phyloP scores from a whole-genome alignment of 1,140 invertebrate genomes.

The Lucilia sericata region DNA sequence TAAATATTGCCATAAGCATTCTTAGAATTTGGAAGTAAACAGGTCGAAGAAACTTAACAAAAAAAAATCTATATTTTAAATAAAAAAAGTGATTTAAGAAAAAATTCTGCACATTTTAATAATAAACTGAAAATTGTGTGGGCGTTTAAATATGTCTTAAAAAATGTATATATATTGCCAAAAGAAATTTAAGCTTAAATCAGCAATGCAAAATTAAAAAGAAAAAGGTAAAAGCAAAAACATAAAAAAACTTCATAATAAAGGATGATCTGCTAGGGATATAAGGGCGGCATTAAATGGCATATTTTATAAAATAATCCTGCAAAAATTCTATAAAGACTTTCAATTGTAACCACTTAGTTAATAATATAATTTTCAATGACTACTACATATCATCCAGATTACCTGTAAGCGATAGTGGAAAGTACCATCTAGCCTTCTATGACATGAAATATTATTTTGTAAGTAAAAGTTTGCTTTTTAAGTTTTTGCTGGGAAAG shows the following conservation, averaged over 20 bases:
- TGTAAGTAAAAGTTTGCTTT: too few species aligned
- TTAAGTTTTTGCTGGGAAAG: too few species aligned
- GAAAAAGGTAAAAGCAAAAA: neutral
- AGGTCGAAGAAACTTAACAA: neutral
- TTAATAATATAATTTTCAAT: too few species aligned
- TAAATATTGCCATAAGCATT: neutral
- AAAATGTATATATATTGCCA: slow-evolving; percentile 1
- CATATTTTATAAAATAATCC: too few species aligned
- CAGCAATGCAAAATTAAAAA: neutral
- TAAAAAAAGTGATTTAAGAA: neutral
- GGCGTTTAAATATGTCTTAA: slow-evolving; percentile 14
- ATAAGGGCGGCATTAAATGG: too few species aligned
- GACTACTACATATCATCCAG: too few species aligned
- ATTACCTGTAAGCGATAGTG: too few species aligned
- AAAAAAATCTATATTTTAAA: neutral
- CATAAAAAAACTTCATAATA: neutral
- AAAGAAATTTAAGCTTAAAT: neutral
- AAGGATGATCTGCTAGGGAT: neutral
- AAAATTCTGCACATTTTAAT: neutral
- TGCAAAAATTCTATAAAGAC: too few species aligned
- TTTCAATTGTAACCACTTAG: too few species aligned
- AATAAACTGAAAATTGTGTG: slow-evolving; percentile 17
- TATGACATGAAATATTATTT: too few species aligned
- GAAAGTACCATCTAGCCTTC: too few species aligned
- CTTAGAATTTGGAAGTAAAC: neutral